Percentiles rank a stretch among this genome's conserved stretches.
phyloP scores from a whole-genome alignment of 2,113 vertebrate species.

The Ophthalmolycus amberensis region DNA sequence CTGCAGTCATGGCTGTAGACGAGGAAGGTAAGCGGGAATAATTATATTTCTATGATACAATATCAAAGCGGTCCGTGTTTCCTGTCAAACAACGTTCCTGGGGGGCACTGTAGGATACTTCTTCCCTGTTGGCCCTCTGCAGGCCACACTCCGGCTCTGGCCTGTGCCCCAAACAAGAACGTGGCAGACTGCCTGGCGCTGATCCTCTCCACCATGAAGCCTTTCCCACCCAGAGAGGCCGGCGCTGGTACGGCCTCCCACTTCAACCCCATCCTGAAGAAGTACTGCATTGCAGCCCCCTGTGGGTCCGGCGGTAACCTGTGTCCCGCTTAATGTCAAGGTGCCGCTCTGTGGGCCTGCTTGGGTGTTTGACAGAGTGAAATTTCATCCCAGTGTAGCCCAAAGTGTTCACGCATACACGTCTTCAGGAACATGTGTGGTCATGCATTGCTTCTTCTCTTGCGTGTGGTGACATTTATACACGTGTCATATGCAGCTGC shows the following conservation, averaged over 20 bases:
- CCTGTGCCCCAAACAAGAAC: conserved; percentile 97
- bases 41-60: neutral
- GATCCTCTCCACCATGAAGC: conserved; percentile 99
- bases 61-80: neutral
- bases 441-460: conserved; percentile 12
- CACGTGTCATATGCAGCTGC: conserved; percentile 20
- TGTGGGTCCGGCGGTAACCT: conserved; percentile 83
- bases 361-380: conserved; percentile 89
- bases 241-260: conserved; percentile 80
- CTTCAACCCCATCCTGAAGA: conserved; percentile 93
- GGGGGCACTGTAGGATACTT: neutral
- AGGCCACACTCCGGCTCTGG: conserved; percentile 96
- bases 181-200: conserved; percentile 97
- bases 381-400: conserved; percentile 16
- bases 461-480: neutral
- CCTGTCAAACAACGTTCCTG: neutral
- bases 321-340: conserved; percentile 84
- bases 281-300: conserved; percentile 89
- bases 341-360: conserved; percentile 75
- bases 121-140: neutral
- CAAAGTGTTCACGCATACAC: neutral
- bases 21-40: conserved; percentile 87
- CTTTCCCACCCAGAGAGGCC: conserved; percentile 93
- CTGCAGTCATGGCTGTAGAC: conserved; percentile 96
- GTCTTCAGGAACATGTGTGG: conserved; percentile 7